Percentiles rank a stretch among this genome's conserved stretches.
These are phyloP conservation scores for Spea hammondii DNA, from an alignment of 2,797 vertebrate species.

Conservation along the genomic window DNA sequence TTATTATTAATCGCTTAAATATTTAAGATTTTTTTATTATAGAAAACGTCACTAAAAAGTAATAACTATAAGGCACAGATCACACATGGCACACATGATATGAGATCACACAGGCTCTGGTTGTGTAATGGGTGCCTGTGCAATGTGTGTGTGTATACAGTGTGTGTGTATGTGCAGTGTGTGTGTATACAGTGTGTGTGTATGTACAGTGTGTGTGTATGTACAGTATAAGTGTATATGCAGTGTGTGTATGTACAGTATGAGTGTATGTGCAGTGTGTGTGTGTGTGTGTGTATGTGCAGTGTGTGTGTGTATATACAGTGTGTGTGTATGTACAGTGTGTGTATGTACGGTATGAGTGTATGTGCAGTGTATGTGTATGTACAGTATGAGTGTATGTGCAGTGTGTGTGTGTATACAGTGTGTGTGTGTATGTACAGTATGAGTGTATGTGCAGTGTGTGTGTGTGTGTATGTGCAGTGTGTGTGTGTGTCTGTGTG, in stretches of 20 bases:
- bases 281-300: neutral
- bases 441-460: neutral
- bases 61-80: too few species aligned
- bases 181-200: neutral
- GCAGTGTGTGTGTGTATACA: neutral
- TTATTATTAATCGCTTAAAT: too few species aligned
- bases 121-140: neutral
- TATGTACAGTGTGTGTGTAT: neutral
- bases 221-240: neutral
- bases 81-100: too few species aligned
- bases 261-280: neutral
- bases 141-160: neutral
- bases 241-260: neutral
- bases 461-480: neutral
- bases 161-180: neutral
- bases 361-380: neutral
- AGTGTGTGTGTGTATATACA: neutral
- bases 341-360: neutral
- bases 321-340: neutral
- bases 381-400: neutral
- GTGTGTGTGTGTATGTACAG: neutral
- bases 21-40: too few species aligned
- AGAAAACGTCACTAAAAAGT: too few species aligned
- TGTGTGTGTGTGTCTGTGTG: neutral
- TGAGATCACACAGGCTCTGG: too few species aligned